phyloP scores from a whole-genome alignment of 2,888 invertebrate genomes.

The Hirtodrosophila alboralis region DNA sequence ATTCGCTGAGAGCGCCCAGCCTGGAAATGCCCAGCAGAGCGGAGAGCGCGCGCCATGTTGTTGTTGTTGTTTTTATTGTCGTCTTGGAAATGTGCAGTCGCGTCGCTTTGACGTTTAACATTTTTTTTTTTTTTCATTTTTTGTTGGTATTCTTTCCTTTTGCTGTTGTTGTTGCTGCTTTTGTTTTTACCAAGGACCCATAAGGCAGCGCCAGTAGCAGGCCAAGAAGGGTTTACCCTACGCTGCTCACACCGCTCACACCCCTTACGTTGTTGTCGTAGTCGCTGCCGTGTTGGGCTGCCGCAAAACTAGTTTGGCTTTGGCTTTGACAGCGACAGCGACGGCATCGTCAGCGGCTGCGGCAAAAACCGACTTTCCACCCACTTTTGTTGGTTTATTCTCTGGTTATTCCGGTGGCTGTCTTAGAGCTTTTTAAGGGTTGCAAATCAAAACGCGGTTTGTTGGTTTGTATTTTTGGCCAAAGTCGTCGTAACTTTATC shows the following conservation, averaged over 20 bases:
- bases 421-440: conserved; percentile 73
- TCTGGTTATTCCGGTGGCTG: conserved; percentile 61
- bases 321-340: conserved; percentile 63
- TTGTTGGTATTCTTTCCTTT: too few species aligned
- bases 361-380: conserved; percentile 71
- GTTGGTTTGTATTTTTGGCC: conserved; percentile 80
- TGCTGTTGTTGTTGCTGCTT: conserved; percentile 7
- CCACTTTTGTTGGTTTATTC: conserved; percentile 70
- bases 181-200: conserved; percentile 4
- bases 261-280: conserved; percentile 15
- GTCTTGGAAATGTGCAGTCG: conserved; percentile 57
- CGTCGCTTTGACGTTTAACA: too few species aligned
- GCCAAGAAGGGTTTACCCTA: conserved; percentile 26
- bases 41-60: conserved; percentile 27
- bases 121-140: conserved; percentile 16
- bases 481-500: conserved; percentile 75
- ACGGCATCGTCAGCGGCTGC: not conserved
- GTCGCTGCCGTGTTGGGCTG: conserved; percentile 55
- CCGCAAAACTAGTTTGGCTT: conserved; percentile 76
- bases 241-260: not conserved
- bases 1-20: conserved; percentile 42
- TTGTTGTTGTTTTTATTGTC: too few species aligned
- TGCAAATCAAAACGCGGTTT: conserved; percentile 80
- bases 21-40: conserved; percentile 59
- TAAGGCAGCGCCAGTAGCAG: conserved; percentile 10